Evolutionary conservation across 2,797 vertebrate species (phyloP), one percentile per base, ranked within the genome.

Genomic region (Enteromius argenteus): DNA sequence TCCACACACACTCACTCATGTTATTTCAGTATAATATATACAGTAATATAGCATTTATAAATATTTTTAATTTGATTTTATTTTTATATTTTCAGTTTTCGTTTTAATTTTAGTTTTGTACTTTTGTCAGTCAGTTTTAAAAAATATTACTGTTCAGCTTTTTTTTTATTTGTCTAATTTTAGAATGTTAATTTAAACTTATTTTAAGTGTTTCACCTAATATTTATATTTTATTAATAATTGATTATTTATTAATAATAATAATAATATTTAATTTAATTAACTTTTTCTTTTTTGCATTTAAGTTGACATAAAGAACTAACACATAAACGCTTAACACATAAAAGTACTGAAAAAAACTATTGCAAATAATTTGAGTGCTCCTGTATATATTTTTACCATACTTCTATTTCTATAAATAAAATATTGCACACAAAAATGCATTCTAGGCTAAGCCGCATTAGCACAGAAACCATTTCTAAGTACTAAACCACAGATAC

Each of bases 401-500:
- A 46, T 21, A 80, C 27, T n/a, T 39, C 5, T 23, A 69, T 68
- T 80, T 56, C n/a, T 35, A 6, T 81, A 51, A 44, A 71, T 60
- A 60, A 60, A 72, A 72, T 32, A 21, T 62, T 14, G 27, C 23
- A n/a, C 21, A 32, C 14, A 32, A 44, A 64, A 53, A 81, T 68
- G 73, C 87, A 74, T 42, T 73, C 27, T 30, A 19, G 32, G 11
- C 49, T 35, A 77, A 80, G 71, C 4, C 6, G 4, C 30, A 60
- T 58, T 5, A 37, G 71, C 27, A 71, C 39, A 68, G 51, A 73
- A 69, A 71, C 30, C 21, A 37, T 53, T 17, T 66, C 23, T 74
- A 27, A 8, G 64, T 81, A 64, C 78, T 60, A 69, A 84, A 77
- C 68, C 23, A n/a, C 44, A 80, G 77, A 79, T 46, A 42, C 67